phyloP scores from a whole-genome alignment of 64 coral and sea anemone genomes.

The Pocillopora damicornis region DNA sequence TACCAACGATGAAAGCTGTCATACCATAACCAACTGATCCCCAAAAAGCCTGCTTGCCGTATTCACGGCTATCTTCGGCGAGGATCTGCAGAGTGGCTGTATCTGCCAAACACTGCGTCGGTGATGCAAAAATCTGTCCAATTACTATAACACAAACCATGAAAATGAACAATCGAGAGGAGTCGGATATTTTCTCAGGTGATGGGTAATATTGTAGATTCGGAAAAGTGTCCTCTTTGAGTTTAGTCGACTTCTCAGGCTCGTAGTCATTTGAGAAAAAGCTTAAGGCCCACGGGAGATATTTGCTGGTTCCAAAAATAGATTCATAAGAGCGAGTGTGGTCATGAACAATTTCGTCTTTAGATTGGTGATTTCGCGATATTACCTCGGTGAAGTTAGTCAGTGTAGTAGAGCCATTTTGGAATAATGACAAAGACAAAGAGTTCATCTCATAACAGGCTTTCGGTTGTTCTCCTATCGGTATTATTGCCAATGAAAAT shows the following conservation, averaged over 20 bases:
- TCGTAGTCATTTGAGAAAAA: slow-evolving; percentile 68
- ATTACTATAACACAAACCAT: slow-evolving; percentile 74
- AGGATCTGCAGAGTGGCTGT: slow-evolving; percentile 92
- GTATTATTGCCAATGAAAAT: slow-evolving; percentile 81
- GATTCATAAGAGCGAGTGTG: slow-evolving; percentile 25
- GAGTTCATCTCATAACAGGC: slow-evolving; percentile 87
- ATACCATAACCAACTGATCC: slow-evolving; percentile 93
- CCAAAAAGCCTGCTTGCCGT: slow-evolving; percentile 96
- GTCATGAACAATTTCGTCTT: not conserved
- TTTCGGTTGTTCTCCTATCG: slow-evolving; percentile 70
- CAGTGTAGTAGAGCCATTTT: not conserved
- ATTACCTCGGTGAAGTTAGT: slow-evolving; percentile 11
- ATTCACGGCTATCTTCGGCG: slow-evolving; percentile 88
- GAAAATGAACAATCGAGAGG: slow-evolving; percentile 70
- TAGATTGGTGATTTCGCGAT: not conserved
- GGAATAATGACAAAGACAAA: slow-evolving; percentile 42
- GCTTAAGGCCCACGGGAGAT: slow-evolving; percentile 75
- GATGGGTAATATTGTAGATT: slow-evolving; percentile 67
- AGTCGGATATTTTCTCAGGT: slow-evolving; percentile 78
- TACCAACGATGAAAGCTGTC: slow-evolving; percentile 85
- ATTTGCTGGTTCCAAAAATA: slow-evolving; percentile 43
- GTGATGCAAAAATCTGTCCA: slow-evolving; percentile 88
- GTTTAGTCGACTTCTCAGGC: slow-evolving; percentile 52
- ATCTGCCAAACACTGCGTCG: slow-evolving; percentile 88
- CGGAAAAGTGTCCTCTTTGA: slow-evolving; percentile 74